A percentile compares a stretch with the other conserved stretches of the same genome.
These are phyloP conservation scores for Pampus argenteus DNA, from an alignment of 2,797 vertebrate species.

Conservation along the genomic window DNA sequence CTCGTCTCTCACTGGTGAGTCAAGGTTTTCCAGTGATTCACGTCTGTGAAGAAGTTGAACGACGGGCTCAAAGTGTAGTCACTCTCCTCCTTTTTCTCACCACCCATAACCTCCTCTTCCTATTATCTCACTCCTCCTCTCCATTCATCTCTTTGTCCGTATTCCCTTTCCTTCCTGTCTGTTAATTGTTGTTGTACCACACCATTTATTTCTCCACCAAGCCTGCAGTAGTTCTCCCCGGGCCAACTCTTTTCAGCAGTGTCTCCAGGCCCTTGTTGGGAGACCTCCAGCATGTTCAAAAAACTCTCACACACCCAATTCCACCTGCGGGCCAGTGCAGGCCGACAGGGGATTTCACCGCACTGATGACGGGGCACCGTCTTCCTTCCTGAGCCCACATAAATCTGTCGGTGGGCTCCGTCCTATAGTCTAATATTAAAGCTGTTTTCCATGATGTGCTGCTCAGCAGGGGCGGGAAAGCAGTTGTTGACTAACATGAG, in stretches of 20 bases:
- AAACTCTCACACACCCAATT: conserved; percentile 69
- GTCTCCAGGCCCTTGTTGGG: conserved; percentile 55
- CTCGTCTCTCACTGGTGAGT: conserved; percentile 76
- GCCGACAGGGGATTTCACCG: conserved; percentile 78
- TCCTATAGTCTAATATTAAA: conserved; percentile 82
- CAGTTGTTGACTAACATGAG: conserved; percentile 54
- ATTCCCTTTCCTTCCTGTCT: conserved; percentile 71
- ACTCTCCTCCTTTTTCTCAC: conserved; percentile 55
- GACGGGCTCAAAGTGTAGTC: conserved; percentile 41
- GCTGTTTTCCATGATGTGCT: conserved; percentile 76
- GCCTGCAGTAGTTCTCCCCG: conserved; percentile 53
- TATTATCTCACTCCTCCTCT: conserved; percentile 65
- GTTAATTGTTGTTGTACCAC: conserved; percentile 68
- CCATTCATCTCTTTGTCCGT: conserved; percentile 69
- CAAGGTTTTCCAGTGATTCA: conserved; percentile 84
- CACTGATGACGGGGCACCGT: conserved; percentile 77
- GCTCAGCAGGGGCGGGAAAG: conserved; percentile 56
- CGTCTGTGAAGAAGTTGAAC: conserved; percentile 65
- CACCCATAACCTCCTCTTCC: conserved; percentile 50
- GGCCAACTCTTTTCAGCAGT: conserved; percentile 61
- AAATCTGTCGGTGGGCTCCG: conserved; percentile 82
- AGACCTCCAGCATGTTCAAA: conserved; percentile 81
- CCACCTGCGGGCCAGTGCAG: conserved; percentile 73
- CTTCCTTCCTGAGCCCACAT: conserved; percentile 86
- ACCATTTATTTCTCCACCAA: conserved; percentile 57